Base-by-base conservation (phyloP, 2,888 invertebrate genomes). In the Xestobium rufovillosum region DNA sequence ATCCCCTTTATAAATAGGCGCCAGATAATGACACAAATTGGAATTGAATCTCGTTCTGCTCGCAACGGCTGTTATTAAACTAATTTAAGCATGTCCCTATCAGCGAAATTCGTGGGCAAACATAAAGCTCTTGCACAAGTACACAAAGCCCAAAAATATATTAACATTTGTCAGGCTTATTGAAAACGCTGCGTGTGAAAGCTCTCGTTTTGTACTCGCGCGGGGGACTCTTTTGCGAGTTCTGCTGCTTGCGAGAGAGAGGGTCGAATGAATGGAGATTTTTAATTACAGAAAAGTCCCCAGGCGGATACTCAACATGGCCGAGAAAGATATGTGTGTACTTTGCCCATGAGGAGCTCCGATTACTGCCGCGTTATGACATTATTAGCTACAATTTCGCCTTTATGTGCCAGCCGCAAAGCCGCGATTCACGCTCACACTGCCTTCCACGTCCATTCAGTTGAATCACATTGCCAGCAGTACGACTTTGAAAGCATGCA, bases 121-220 rank as follows among this genome's bases (percentile, higher is more conserved):
- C 27, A 27, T 26, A 33, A 42, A 45, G 29, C 35, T 29, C 34
- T 31, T 38, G 38, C 42, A 47, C 43, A 43, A 44, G 39, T 38
- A 37, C 40, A 43, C 45, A 44, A 48, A 43, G 41, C 37, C 37
- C 42, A 35, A 39, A 46, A 45, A 45, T 45, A 49, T 50, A 50
- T 50, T 48, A 50, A 46, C 45, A 48, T 50, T 50, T 49, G 50
- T 47, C 49, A 43, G 41, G 45, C 44, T 46, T 43, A 48, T 48
- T 50, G 51, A 46, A 44, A 47, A 44, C 44, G 42, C 47, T 44
- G 50, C 49, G 49, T 47, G 47, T 49, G 48, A 50, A 50, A 49
- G 48, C 48, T 44, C 43, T 45, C 46, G 41, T 49, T 47, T 47
- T 44, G 43, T 43, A 38, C 23, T 19, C 23, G 23, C 6, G 6